Conservation (phyloP, 1,140 invertebrate genomes). For the Adoxophyes honmai region DNA sequence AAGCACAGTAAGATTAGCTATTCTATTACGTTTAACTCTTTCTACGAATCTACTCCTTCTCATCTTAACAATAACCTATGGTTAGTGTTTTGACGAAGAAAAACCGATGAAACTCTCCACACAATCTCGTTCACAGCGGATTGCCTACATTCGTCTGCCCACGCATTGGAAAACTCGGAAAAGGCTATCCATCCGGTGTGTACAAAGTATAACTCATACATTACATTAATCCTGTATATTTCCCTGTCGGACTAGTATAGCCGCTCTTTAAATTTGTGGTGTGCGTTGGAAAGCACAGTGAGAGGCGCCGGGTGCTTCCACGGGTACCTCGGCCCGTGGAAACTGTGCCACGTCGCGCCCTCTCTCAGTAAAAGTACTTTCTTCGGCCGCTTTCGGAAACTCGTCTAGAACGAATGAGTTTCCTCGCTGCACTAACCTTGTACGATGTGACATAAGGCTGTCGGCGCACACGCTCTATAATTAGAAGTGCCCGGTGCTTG, state of each 20-base stretch:
- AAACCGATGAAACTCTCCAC: not conserved
- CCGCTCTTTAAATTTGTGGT: constrained; percentile 42
- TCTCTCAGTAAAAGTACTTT: constrained; percentile 75
- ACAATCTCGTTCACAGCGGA: not conserved
- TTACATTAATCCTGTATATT: constrained; percentile 39
- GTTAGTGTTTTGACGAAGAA: not conserved
- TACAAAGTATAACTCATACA: constrained; percentile 21
- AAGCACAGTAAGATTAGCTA: no score
- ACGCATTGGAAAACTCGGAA: constrained; percentile 32
- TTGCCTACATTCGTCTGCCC: constrained; percentile 5
- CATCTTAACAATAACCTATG: not conserved
- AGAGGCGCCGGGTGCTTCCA: constrained; percentile 29
- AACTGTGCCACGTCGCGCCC: constrained; percentile 65
- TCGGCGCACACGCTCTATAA: constrained; percentile 51
- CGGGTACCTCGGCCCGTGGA: constrained; percentile 47
- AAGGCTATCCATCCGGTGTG: constrained; percentile 32
- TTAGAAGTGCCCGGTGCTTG: constrained; percentile 47
- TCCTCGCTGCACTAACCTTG: constrained; percentile 62
- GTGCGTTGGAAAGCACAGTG: constrained; percentile 50
- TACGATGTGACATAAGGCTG: constrained; percentile 65
- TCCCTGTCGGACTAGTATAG: constrained; percentile 28
- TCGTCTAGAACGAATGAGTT: constrained; percentile 63
- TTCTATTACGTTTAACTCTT: no score
- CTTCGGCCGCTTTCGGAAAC: constrained; percentile 73
- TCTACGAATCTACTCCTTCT: no score